phyloP scores from a whole-genome alignment of 1,140 invertebrate species.

The Drosophila pallidifrons region DNA sequence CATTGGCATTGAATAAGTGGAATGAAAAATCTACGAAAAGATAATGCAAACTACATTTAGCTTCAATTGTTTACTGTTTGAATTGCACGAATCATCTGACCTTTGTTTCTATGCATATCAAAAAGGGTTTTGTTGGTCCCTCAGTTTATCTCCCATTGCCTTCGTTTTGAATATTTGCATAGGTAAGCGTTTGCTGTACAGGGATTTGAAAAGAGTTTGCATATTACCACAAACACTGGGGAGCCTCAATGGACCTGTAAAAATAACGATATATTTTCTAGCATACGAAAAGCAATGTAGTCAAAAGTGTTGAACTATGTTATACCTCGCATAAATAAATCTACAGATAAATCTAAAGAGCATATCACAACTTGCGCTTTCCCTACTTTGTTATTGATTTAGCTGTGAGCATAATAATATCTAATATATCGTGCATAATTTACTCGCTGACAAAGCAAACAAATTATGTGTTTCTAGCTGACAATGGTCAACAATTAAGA shows the following conservation, averaged over 20 bases:
- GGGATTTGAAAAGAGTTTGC: slow-evolving; percentile 62
- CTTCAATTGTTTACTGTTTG: slow-evolving; percentile 57
- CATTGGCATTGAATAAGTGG: not conserved
- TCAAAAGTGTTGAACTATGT: not conserved
- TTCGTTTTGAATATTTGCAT: slow-evolving; percentile 61
- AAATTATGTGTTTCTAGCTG: too few relatives aligned
- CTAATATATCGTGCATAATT: too few relatives aligned
- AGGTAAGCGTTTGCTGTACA: slow-evolving; percentile 63
- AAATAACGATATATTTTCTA: slow-evolving; percentile 5
- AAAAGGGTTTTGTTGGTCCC: slow-evolving; percentile 8
- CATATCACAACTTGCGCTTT: too few relatives aligned
- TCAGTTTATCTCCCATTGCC: not conserved
- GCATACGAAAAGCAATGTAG: not conserved
- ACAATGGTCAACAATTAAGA: too few relatives aligned
- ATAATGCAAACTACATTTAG: slow-evolving; percentile 50
- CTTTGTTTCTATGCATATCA: slow-evolving; percentile 30
- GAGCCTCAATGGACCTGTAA: not conserved
- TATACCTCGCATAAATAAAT: not conserved
- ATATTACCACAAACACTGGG: slow-evolving; percentile 49
- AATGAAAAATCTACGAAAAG: slow-evolving; percentile 14
- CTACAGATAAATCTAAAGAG: too few relatives aligned
- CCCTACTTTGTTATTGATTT: too few relatives aligned
- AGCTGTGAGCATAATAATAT: too few relatives aligned
- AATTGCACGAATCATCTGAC: slow-evolving; percentile 25
- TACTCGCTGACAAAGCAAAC: too few relatives aligned